A percentile compares a stretch with the other conserved stretches of the same genome.
These are phyloP conservation scores for Urosaurus nigricauda DNA, from an alignment of 2,797 vertebrate genomes.

Conservation along the genomic window DNA sequence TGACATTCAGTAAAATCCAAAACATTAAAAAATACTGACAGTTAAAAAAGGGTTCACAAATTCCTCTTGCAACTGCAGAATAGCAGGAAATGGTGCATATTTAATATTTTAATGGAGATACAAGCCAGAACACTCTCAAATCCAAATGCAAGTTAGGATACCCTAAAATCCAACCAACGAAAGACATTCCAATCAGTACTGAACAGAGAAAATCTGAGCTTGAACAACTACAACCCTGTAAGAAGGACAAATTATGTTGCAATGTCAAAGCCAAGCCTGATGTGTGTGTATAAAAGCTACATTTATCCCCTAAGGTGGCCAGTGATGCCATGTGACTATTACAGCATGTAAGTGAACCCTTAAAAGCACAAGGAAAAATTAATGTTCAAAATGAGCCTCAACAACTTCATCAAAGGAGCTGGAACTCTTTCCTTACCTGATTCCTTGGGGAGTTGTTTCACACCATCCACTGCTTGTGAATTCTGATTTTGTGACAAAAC, in stretches of 20 bases:
- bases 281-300: not conserved
- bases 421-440: slow-evolving; percentile 80
- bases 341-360: not conserved
- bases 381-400: not conserved
- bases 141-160: not conserved
- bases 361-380: not conserved
- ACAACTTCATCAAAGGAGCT: not conserved
- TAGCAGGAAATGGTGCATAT: not conserved
- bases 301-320: not conserved
- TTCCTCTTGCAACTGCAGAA: not conserved
- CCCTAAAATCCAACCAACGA: not conserved
- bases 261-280: no score
- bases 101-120: not conserved
- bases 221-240: not conserved
- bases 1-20: not conserved
- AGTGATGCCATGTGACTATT: not conserved
- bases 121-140: not conserved
- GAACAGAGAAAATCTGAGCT: not conserved
- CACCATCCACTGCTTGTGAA: slow-evolving; percentile 80
- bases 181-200: not conserved
- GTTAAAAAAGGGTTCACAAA: not conserved
- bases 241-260: not conserved
- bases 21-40: not conserved
- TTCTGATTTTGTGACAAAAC: slow-evolving; percentile 85
- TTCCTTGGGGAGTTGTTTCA: slow-evolving; percentile 87